Evolutionary conservation across 1,140 invertebrate species (phyloP).

Genomic region (Prorops nasuta): DNA sequence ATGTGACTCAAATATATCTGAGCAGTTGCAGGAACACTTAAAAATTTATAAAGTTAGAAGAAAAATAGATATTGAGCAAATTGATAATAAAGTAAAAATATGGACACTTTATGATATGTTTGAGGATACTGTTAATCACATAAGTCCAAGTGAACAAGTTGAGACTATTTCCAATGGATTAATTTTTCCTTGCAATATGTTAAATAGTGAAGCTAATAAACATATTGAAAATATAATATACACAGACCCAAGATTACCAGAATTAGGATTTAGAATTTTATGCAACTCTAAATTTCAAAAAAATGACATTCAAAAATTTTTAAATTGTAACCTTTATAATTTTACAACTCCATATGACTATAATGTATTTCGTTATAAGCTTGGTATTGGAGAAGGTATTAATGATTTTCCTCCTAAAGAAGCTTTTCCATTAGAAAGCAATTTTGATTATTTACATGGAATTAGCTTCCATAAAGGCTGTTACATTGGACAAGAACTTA

Average conservation of each 20-base stretch:
- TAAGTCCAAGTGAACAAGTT: conserved; percentile 17
- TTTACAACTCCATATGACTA: conserved; percentile 50
- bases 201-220: conserved; percentile 44
- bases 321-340: conserved; percentile 20
- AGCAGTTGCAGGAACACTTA: conserved; percentile 71
- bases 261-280: conserved; percentile 68
- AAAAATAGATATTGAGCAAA: conserved; percentile 70
- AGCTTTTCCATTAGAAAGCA: conserved; percentile 89
- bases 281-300: conserved; percentile 42
- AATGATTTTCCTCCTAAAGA: conserved; percentile 78
- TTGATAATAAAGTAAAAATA: conserved; percentile 61
- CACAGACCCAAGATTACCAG: conserved; percentile 68
- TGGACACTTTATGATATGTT: conserved; percentile 67
- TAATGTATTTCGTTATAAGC: conserved; percentile 68
- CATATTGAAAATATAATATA: conserved; percentile 57
- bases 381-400: conserved; percentile 88
- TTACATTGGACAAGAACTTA: conserved; percentile 94
- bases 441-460: conserved; percentile 92
- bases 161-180: conserved; percentile 26
- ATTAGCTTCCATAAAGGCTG: conserved; percentile 95
- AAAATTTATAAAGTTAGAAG: conserved; percentile 77
- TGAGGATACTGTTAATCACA: conserved; percentile 15
- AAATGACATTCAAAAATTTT: conserved; percentile 47
- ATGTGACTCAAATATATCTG: conserved; percentile 66
- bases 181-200: conserved; percentile 41